Base-by-base conservation (phyloP, 2,888 invertebrate species). In the Caenorhabditis uteleia region DNA sequence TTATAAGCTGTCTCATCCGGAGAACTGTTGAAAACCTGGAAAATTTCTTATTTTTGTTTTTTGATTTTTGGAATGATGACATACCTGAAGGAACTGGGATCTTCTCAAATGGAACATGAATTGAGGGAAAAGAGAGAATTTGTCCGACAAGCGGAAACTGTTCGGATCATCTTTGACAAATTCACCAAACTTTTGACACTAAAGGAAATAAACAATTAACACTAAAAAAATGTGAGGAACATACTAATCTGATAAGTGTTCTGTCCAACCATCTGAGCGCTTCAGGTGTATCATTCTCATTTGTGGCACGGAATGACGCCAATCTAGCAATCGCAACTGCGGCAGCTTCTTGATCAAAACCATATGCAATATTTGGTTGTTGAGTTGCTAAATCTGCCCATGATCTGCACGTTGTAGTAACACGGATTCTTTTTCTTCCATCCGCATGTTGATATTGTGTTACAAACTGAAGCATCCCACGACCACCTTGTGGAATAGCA, bases 1-100 rank as follows among this genome's bases (percentile, higher is more conserved):
- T 98, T 98, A 87, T 93, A 98, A 21, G 95, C 93, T 14, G 97
- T 98, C 87, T 99, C 98, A 85, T 98, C 98, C 0, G 98, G 98
- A 36, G 95, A 95, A 87, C 98, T 98, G 87, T 98, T 98, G 87
- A 99, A 98, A 42, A 98, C 97, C 88, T 81, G 79, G 23, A 98
- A 88, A 86, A 99, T 99, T 86, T 97, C n/a, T n/a, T n/a, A n/a
- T n/a, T n/a, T n/a, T n/a, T n/a, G n/a, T n/a, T n/a, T n/a, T n/a
- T n/a, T n/a, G n/a, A n/a, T n/a, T n/a, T n/a, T n/a, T n/a, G n/a
- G n/a, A n/a, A n/a, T n/a, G n/a, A n/a, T n/a, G n/a, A n/a, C 98
- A 98, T 45, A 98, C 97, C 88, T 80, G 80, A 23, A 98, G 88
- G 86, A 99, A 99, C 86, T 97, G 98, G 25, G 97, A 98, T 74